These are phyloP conservation scores for Clarias laeviceps DNA, from an alignment of 2,797 vertebrate species.

Conservation along the genomic window DNA sequence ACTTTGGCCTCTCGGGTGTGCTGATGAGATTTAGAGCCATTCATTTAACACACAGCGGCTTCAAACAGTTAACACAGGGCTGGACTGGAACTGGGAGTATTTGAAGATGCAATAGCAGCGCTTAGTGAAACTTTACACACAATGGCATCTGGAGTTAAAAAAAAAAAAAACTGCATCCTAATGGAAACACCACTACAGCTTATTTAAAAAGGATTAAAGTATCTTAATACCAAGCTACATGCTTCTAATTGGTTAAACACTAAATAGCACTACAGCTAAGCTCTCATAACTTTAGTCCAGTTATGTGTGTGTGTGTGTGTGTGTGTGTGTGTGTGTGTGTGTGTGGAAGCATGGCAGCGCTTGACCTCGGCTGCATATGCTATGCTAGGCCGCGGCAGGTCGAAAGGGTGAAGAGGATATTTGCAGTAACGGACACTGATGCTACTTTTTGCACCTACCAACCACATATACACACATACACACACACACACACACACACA, in stretches of 20 bases:
- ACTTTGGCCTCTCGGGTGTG: slow-evolving; percentile 49
- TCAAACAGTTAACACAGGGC: not conserved
- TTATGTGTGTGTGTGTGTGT: not conserved
- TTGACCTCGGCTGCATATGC: not conserved
- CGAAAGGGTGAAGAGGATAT: not conserved
- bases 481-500: too few species aligned
- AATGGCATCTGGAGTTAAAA: not conserved
- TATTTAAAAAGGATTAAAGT: not conserved
- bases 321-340: not conserved
- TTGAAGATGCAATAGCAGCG: not conserved
- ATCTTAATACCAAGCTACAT: not conserved
- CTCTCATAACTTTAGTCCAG: not conserved
- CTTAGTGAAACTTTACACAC: not conserved
- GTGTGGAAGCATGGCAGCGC: not conserved
- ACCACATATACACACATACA: not conserved
- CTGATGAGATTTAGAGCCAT: slow-evolving; percentile 33
- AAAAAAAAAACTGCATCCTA: too few species aligned
- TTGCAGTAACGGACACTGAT: not conserved
- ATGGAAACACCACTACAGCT: not conserved
- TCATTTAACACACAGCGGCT: not conserved
- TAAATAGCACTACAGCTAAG: not conserved
- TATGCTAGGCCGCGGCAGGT: not conserved
- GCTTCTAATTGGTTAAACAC: not conserved
- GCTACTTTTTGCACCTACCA: slow-evolving; percentile 2
- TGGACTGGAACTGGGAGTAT: not conserved